Percentiles rank a stretch among this genome's conserved stretches.
These are phyloP conservation scores for Pleuronectes platessa DNA, from an alignment of 2,113 vertebrate genomes.

Conservation along the genomic window DNA sequence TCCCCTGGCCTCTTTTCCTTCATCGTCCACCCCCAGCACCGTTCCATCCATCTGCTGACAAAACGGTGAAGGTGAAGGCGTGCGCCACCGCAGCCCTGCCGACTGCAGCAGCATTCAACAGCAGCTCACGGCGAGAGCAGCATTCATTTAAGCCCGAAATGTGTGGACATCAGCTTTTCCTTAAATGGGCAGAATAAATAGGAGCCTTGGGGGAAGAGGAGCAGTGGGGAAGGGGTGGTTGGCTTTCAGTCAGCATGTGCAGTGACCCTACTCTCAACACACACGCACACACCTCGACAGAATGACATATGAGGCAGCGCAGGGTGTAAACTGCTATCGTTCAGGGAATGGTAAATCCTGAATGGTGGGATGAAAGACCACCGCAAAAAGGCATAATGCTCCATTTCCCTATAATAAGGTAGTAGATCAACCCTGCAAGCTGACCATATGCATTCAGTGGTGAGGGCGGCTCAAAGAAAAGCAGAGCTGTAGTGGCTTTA, in stretches of 20 bases:
- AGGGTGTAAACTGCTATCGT: conserved; percentile 82
- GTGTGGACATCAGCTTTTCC: conserved; percentile 57
- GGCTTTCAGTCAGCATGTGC: conserved; percentile 25
- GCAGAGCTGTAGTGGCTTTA: conserved; percentile 10
- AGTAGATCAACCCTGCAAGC: conserved; percentile 62
- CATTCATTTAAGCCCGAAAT: conserved; percentile 43
- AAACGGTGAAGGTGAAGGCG: conserved; percentile 22
- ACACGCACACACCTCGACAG: conserved; percentile 31
- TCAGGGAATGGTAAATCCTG: conserved; percentile 84
- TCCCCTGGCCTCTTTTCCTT: conserved; percentile 4
- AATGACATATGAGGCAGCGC: conserved; percentile 80
- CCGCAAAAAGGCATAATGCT: conserved; percentile 78
- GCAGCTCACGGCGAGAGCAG: conserved; percentile 18
- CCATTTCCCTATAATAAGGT: conserved; percentile 79
- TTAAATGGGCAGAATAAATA: conserved; percentile 60
- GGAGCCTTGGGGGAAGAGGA: conserved; percentile 4
- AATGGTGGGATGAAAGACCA: conserved; percentile 75
- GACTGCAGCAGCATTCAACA: conserved; percentile 1
- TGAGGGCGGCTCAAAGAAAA: background rate
- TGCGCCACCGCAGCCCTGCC: conserved; percentile 12
- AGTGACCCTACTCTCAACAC: conserved; percentile 26
- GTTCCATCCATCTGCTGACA: conserved; percentile 46
- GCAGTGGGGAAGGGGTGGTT: conserved; percentile 9
- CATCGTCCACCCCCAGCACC: conserved; percentile 2
- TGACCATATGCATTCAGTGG: conserved; percentile 31